A percentile compares a stretch with the other conserved stretches of the same genome.
phyloP scores from a whole-genome alignment of 2,888 invertebrate species.

The Xestia xanthographa region DNA sequence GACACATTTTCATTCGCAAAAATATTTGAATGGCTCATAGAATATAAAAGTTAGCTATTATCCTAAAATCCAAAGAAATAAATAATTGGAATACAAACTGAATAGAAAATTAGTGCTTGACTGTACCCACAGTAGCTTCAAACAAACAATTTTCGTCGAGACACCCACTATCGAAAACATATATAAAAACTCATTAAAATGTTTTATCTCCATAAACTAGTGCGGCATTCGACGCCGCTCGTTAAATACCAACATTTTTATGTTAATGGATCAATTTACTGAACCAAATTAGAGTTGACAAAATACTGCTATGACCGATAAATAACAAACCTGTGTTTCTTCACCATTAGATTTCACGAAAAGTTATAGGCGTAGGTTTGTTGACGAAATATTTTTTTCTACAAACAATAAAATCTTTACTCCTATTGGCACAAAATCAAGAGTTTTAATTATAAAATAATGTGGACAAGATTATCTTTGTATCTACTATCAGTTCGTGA shows the following conservation, averaged over 20 bases:
- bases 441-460: slow-evolving; percentile 31
- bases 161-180: slow-evolving; percentile 33
- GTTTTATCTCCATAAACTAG: slow-evolving; percentile 56
- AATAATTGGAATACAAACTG: background rate
- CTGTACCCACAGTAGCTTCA: slow-evolving; percentile 17
- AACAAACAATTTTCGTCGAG: slow-evolving; percentile 32
- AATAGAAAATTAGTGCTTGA: slow-evolving; percentile 11
- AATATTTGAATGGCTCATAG: background rate
- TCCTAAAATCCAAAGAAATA: background rate
- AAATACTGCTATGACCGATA: slow-evolving; percentile 26
- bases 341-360: slow-evolving; percentile 7
- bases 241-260: slow-evolving; percentile 40
- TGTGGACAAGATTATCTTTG: slow-evolving; percentile 35
- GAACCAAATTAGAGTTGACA: slow-evolving; percentile 20
- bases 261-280: slow-evolving; percentile 51
- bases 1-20: background rate
- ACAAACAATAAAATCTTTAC: slow-evolving; percentile 20
- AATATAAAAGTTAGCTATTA: background rate
- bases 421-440: slow-evolving; percentile 49
- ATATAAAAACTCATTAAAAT: slow-evolving; percentile 62
- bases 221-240: slow-evolving; percentile 15
- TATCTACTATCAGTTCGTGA: slow-evolving; percentile 23
- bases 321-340: slow-evolving; percentile 22
- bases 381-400: slow-evolving; percentile 4
- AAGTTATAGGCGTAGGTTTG: background rate